Evolutionary conservation across 2,888 invertebrate species (phyloP), one percentile per base, ranked within the genome.

Genomic region (Quadroppia sp.): DNA sequence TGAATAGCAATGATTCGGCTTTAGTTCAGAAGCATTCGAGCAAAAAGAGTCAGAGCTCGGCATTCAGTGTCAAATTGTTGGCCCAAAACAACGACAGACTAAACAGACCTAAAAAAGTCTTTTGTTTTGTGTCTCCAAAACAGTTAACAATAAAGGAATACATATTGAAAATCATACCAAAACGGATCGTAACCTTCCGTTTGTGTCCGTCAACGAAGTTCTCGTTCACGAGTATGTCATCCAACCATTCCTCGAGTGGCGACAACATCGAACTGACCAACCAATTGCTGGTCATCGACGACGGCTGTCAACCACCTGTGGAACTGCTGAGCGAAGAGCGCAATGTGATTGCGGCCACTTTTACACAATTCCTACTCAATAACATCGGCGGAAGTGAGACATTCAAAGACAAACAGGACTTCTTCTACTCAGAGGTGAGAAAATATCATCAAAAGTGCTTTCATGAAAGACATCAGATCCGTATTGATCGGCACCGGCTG

Each of bases 161-260:
- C 86, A 87, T 94, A 79, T 86, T 95, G 79, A 93, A 92, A 84
- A 90, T 96, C 82, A 92, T 95, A 81, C 94, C 94, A 72, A 94
- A 93, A 84, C 86, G 94, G 80, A 87, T 95, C 79, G 91, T 90
- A 75, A 92, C 94, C 48, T 95, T 94, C 84, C 87, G 95, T 48
- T 86, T 96, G 73, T 94, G 94, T 82, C 95, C 95, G 25, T 94
- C 94, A 76, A 95, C 95, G 71, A 95, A 94, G 87, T 91, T 92
- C 82, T 85, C 82, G 81, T 84, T 74, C 40, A 23, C 53, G 9
- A 30, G 15, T 9, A 42, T 32, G 61, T 36, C 48, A 20, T 20
- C 15, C 30, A 25, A 45, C 6, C 7, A 67, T 11, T 67, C 25
- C 28, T 42, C 28, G 36, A 42, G 20, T 28, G 48, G 20, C 20